These are phyloP conservation scores for Stenotaenia linearis DNA, from an alignment of 2,888 invertebrate species.

Conservation along the genomic window DNA sequence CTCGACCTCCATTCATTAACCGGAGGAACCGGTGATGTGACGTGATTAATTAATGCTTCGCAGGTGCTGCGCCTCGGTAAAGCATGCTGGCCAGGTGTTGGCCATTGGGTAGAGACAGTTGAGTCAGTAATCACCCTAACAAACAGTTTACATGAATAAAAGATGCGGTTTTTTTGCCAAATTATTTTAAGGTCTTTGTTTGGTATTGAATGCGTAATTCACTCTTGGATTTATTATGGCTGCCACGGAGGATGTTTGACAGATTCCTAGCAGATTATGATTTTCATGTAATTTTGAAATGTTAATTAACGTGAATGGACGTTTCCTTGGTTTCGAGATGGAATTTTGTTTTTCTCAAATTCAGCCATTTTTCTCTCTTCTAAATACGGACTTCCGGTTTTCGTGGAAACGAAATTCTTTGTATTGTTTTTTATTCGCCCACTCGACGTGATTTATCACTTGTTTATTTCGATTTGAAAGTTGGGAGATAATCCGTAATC, in stretches of 20 bases:
- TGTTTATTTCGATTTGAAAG: background rate
- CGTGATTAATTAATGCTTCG: background rate
- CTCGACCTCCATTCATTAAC: background rate
- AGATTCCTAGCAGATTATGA: background rate
- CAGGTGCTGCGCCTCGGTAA: background rate
- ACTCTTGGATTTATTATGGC: constrained; percentile 1
- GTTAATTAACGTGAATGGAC: no score
- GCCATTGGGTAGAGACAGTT: no score
- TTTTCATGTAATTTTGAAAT: background rate
- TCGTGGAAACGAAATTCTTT: no score
- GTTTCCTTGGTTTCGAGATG: no score
- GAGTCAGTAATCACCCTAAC: background rate
- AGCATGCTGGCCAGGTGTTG: background rate
- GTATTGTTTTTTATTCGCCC: no score
- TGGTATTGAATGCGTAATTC: background rate
- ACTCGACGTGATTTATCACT: no score
- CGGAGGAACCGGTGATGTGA: background rate
- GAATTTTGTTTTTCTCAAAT: no score
- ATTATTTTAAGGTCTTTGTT: background rate
- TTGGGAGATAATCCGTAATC: background rate
- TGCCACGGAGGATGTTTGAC: background rate
- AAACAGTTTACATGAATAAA: background rate
- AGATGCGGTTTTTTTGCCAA: background rate
- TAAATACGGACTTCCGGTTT: no score
- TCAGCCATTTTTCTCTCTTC: no score